Conservation (phyloP, 1,140 invertebrate species). For the Lithobius niger region DNA sequence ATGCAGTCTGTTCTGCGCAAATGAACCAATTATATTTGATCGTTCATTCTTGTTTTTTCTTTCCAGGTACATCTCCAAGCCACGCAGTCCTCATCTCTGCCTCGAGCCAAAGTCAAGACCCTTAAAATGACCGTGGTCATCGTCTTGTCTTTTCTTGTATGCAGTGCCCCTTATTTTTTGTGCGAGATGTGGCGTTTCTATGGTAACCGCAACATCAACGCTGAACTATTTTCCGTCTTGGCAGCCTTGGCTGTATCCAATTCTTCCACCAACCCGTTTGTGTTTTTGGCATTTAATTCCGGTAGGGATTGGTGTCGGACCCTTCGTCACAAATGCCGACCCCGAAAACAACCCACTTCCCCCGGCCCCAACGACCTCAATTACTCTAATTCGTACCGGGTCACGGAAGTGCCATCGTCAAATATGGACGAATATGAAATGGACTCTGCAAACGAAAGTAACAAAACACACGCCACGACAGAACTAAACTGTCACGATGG, state of each 20-base stretch:
- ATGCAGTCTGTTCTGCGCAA: too few relatives aligned
- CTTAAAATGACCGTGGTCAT: conserved; percentile 34
- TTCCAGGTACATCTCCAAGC: conserved; percentile 25
- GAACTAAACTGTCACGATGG: too few relatives aligned
- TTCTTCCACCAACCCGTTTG: conserved; percentile 29
- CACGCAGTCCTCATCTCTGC: conserved; percentile 26
- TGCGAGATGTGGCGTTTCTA: conserved; percentile 31
- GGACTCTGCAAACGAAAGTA: too few relatives aligned
- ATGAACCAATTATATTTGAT: neutral
- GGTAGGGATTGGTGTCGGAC: neutral
- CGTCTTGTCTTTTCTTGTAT: conserved; percentile 27
- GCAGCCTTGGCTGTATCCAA: conserved; percentile 27
- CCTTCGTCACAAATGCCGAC: too few relatives aligned
- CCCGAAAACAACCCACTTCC: too few relatives aligned
- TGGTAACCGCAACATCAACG: conserved; percentile 21
- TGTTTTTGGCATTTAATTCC: conserved; percentile 28
- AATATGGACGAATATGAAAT: too few relatives aligned
- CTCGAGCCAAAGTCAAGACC: conserved; percentile 32
- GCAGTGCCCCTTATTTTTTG: conserved; percentile 30
- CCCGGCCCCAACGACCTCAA: too few relatives aligned
- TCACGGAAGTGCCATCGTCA: too few relatives aligned
- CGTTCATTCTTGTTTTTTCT: neutral
- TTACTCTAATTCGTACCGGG: too few relatives aligned
- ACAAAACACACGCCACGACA: too few relatives aligned
- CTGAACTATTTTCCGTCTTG: conserved; percentile 21